phyloP scores from a whole-genome alignment of 2,113 vertebrate genomes.

The Tautogolabrus adspersus region DNA sequence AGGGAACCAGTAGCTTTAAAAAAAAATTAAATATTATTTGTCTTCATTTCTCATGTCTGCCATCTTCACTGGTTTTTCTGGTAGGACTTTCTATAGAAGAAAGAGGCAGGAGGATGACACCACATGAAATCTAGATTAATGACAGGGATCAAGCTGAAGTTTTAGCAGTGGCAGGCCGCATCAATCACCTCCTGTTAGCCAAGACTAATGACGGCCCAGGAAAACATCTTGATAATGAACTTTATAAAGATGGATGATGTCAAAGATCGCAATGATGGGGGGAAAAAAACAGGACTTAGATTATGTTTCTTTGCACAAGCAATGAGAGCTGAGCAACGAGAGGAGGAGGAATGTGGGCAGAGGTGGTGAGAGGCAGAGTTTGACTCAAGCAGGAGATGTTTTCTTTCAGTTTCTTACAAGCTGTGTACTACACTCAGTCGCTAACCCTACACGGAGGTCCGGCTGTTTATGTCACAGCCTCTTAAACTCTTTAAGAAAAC shows the following conservation, averaged over 20 bases:
- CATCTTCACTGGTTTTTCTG: slow-evolving; percentile 34
- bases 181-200: slow-evolving; percentile 85
- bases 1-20: neutral
- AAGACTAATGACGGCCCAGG: slow-evolving; percentile 87
- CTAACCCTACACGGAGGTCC: neutral
- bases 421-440: neutral
- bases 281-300: slow-evolving; percentile 59
- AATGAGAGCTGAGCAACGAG: slow-evolving; percentile 8
- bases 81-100: slow-evolving; percentile 4
- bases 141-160: slow-evolving; percentile 83
- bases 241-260: slow-evolving; percentile 89
- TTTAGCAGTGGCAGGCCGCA: slow-evolving; percentile 83
- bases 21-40: slow-evolving; percentile 12
- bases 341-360: slow-evolving; percentile 6
- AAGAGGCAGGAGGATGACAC: slow-evolving; percentile 84
- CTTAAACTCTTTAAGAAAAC: neutral
- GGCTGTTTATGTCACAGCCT: neutral
- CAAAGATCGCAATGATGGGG: slow-evolving; percentile 75
- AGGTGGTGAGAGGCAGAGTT: neutral
- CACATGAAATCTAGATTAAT: slow-evolving; percentile 89
- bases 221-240: slow-evolving; percentile 88
- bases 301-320: slow-evolving; percentile 41
- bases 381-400: neutral
- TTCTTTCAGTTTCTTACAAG: slow-evolving; percentile 3
- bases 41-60: slow-evolving; percentile 18